Conservation (phyloP, 2,797 vertebrate species). For the Cirrhinus mrigala region DNA sequence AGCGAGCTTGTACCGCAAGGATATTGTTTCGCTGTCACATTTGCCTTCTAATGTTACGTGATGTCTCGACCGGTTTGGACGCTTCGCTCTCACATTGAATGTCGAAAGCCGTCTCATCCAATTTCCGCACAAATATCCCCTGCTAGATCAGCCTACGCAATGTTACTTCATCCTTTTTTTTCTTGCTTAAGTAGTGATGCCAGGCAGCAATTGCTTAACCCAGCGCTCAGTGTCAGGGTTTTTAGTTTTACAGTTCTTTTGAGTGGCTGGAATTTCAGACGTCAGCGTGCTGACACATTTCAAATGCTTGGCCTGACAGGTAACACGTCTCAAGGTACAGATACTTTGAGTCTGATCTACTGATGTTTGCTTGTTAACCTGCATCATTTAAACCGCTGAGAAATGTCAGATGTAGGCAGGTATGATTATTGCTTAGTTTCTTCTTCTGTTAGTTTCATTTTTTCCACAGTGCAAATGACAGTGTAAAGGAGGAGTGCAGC, state of each 20-base stretch:
- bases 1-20: neutral
- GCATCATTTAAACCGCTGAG: neutral
- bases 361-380: slow-evolving; percentile 27
- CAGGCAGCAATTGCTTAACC: slow-evolving; percentile 51
- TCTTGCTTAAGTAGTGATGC: slow-evolving; percentile 56
- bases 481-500: neutral
- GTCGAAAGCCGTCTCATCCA: neutral
- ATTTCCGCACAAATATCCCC: slow-evolving; percentile 37
- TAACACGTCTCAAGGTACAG: slow-evolving; percentile 32
- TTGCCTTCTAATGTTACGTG: slow-evolving; percentile 15
- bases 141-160: slow-evolving; percentile 23
- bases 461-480: neutral
- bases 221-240: slow-evolving; percentile 55
- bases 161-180: slow-evolving; percentile 57
- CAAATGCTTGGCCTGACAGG: slow-evolving; percentile 48
- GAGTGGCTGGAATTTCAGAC: slow-evolving; percentile 57
- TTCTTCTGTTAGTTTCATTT: neutral
- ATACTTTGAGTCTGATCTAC: neutral
- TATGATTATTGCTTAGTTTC: neutral
- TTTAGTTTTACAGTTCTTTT: slow-evolving; percentile 48
- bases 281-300: slow-evolving; percentile 37
- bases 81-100: slow-evolving; percentile 10
- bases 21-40: slow-evolving; percentile 29
- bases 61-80: neutral
- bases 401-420: neutral